Base-by-base conservation (phyloP, 2,888 invertebrate species). In the Macrosoma leucophasiata region DNA sequence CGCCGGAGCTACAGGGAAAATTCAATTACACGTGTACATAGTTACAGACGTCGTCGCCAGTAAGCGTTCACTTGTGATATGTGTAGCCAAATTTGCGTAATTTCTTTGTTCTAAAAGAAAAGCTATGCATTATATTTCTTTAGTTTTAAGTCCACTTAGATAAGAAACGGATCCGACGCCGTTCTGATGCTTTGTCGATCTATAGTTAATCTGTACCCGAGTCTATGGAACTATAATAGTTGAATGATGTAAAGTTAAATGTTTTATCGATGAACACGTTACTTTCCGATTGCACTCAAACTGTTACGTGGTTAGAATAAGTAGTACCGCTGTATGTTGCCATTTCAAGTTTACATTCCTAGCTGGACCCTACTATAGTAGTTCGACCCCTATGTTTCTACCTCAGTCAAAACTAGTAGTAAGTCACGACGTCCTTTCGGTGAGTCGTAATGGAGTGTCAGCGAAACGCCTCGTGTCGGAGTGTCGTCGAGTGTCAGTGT, bases 51-150 rank as follows among this genome's bases (percentile, higher is more conserved):
- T 68, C 64, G 66, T 72, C 77, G 78, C 81, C 74, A 70, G 70
- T 78, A 75, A 81, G 79, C 78, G 74, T 74, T 76, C 78, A 75
- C 75, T 81, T 84, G 84, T 84, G 84, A 84, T 84, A 82, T 79
- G 77, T 79, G 74, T 79, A 79, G 82, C 82, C 84, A 84, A 84
- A 84, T 79, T 74, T 76, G 81, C 78, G 79, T 77, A 72, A 74
- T 76, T 81, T 81, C 81, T 82, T 81, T 81, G 81, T 82, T 84
- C 73, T 82, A 82, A 79, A 81, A 81, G 79, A 69, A 81, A 81
- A 77, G 77, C 78, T 78, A 78, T 79, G 77, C 79, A 75, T 78
- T 67, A 70, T 67, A 69, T 59, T 64, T 70, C 61, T 66, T 71
- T 75, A 75, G 60, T 61, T 58, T 49, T 77, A 74, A 71, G 67